Conservation (phyloP, 2,797 vertebrate species). For the Vespertilio murinus region DNA sequence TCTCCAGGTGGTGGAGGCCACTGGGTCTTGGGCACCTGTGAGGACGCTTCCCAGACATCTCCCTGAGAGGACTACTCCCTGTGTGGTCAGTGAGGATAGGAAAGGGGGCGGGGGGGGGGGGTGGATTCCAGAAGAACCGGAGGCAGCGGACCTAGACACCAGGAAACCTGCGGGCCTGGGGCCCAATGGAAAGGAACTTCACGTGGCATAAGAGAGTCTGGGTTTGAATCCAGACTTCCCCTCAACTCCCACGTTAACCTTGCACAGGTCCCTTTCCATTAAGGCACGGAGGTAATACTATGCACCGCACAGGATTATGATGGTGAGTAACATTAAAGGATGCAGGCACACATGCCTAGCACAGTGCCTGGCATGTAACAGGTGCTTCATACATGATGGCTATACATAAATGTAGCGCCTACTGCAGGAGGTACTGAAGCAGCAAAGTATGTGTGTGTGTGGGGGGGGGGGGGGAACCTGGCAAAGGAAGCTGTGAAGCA, state of each 20-base stretch:
- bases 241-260: too few species aligned
- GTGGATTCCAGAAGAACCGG: neutral
- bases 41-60: neutral
- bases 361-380: neutral
- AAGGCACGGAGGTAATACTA: neutral
- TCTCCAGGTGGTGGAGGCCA: neutral
- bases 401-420: neutral
- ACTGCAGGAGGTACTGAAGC: neutral
- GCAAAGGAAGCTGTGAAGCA: neutral
- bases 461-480: neutral
- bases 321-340: neutral
- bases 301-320: neutral
- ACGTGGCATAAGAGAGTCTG: neutral
- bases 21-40: neutral
- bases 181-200: neutral
- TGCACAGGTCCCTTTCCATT: neutral
- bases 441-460: neutral
- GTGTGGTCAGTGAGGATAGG: neutral
- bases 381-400: neutral
- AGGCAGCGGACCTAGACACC: neutral
- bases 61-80: neutral
- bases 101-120: neutral
- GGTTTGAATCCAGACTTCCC: slow-evolving; percentile 13
- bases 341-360: neutral
- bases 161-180: neutral